Conservation (phyloP, 2,797 vertebrate species). For the Poeciliopsis infans region DNA sequence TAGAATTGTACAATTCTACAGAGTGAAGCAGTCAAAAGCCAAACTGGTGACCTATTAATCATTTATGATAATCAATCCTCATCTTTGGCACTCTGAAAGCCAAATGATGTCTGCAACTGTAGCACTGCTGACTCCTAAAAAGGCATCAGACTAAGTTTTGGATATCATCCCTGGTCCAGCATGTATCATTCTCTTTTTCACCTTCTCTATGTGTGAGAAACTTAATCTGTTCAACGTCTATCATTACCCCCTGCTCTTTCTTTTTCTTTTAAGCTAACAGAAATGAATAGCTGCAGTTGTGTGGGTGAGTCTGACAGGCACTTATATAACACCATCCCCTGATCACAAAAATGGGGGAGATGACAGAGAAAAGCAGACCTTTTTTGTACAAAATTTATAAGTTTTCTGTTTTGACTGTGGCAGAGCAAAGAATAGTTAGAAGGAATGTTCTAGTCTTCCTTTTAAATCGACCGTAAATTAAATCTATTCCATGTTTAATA, state of each 20-base stretch:
- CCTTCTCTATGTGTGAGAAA: conserved; percentile 12
- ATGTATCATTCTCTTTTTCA: conserved; percentile 15
- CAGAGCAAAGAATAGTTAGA: neutral
- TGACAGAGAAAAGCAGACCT: conserved; percentile 4
- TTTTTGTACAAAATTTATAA: neutral
- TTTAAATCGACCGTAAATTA: neutral
- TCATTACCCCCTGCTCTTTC: conserved; percentile 35
- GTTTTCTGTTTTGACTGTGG: neutral
- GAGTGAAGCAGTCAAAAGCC: conserved; percentile 46
- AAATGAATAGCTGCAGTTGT: conserved; percentile 58
- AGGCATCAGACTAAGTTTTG: conserved; percentile 49
- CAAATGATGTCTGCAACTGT: conserved; percentile 13
- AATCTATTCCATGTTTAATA: neutral
- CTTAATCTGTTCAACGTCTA: conserved; percentile 43
- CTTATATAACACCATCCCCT: conserved; percentile 63
- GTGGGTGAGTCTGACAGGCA: conserved; percentile 61
- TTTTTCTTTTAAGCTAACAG: conserved; percentile 39
- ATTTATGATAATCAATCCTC: conserved; percentile 54
- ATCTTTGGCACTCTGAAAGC: conserved; percentile 14
- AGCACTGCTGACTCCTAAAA: conserved; percentile 45
- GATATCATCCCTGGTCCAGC: conserved; percentile 28
- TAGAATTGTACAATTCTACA: conserved; percentile 34
- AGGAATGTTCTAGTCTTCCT: neutral
- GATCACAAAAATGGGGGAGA: conserved; percentile 51
- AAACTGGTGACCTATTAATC: conserved; percentile 60